Evolutionary conservation across 1,140 invertebrate genomes (phyloP).

Genomic region (Octopus bimaculoides): DNA sequence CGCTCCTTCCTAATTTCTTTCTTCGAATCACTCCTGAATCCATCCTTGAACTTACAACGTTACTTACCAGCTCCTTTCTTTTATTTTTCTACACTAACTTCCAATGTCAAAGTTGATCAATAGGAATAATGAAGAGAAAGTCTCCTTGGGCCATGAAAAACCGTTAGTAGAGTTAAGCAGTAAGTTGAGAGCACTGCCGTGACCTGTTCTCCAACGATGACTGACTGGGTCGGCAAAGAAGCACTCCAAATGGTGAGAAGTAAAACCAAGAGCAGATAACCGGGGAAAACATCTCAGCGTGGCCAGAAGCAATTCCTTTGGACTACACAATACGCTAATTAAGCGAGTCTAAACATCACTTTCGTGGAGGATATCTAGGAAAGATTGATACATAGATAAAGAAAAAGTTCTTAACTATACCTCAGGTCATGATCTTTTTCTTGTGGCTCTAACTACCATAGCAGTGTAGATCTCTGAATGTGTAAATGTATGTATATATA

Average conservation of each 20-base stretch:
- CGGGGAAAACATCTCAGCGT: not conserved
- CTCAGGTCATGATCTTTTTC: too few species aligned
- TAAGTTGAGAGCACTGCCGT: not conserved
- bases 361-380: too few species aligned
- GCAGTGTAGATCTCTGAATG: too few species aligned
- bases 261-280: not conserved
- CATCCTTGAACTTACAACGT: not conserved
- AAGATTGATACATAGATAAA: too few species aligned
- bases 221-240: not conserved
- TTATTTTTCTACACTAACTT: not conserved
- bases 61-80: not conserved
- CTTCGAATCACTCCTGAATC: not conserved
- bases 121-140: too few species aligned
- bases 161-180: too few species aligned
- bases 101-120: too few species aligned
- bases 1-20: not conserved
- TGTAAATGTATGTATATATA: too few species aligned
- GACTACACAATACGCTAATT: constrained; percentile 4
- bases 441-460: too few species aligned
- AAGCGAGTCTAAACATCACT: not conserved
- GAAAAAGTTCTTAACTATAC: too few species aligned
- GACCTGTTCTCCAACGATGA: not conserved
- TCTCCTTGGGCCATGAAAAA: too few species aligned
- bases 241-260: not conserved
- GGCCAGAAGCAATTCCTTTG: not conserved